Conservation (phyloP, 2,888 invertebrate genomes). For the Spisula subtruncata region DNA sequence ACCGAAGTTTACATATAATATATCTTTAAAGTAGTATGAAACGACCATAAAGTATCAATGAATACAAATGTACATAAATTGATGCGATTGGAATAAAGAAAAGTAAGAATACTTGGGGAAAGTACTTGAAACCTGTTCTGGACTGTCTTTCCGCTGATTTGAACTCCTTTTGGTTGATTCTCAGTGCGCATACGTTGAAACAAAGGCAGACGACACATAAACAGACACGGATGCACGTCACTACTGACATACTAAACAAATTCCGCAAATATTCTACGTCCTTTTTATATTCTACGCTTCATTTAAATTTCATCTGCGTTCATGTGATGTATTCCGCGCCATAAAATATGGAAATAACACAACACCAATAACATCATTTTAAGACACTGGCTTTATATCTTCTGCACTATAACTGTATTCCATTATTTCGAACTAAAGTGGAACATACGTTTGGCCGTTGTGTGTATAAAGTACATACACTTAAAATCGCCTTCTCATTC, state of each 20-base stretch:
- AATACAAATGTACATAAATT: neutral
- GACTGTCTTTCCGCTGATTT: constrained; percentile 32
- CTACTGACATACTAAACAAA: constrained; percentile 49
- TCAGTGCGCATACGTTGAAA: constrained; percentile 12
- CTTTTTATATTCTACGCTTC: constrained; percentile 14
- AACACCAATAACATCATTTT: constrained; percentile 7
- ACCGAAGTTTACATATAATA: neutral
- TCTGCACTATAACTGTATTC: neutral
- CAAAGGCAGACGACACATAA: constrained; percentile 45
- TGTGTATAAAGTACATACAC: constrained; percentile 11
- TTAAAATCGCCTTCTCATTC: constrained; percentile 26
- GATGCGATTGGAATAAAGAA: constrained; percentile 6
- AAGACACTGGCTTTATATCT: neutral
- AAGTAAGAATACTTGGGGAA: constrained; percentile 32
- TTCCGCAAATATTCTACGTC: constrained; percentile 28
- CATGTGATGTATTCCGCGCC: constrained; percentile 23
- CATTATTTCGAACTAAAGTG: constrained; percentile 1
- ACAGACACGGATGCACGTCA: constrained; percentile 30
- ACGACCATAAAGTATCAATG: neutral
- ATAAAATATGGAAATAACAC: neutral
- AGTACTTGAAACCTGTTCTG: constrained; percentile 49
- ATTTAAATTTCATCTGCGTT: constrained; percentile 4
- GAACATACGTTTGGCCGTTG: neutral
- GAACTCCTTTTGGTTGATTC: constrained; percentile 23
- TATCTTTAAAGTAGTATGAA: neutral